Conservation (phyloP, 1,140 invertebrate genomes). For the Hyles vespertilio region DNA sequence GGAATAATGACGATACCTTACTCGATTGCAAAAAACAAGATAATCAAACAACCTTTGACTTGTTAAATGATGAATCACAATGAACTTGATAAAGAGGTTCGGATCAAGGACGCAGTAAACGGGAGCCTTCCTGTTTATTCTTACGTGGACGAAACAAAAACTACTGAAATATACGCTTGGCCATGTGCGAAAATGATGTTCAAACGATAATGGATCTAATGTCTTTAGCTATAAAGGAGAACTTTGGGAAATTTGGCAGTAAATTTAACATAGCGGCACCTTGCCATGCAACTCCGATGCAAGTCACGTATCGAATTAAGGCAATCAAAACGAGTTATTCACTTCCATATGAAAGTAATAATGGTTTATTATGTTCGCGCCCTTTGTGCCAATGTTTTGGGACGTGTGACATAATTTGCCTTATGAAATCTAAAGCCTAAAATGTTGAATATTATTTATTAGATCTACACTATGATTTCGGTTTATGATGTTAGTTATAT, state of each 20-base stretch:
- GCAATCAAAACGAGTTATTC: slow-evolving; percentile 51
- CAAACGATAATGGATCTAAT: slow-evolving; percentile 25
- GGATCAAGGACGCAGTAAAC: slow-evolving; percentile 54
- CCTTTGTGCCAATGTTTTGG: slow-evolving; percentile 10
- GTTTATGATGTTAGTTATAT: no score
- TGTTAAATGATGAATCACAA: slow-evolving; percentile 15
- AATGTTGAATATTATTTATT: not conserved
- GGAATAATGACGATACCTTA: not conserved
- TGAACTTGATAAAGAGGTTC: slow-evolving; percentile 34
- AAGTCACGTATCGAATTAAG: slow-evolving; percentile 57
- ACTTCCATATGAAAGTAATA: slow-evolving; percentile 38
- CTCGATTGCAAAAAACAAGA: not conserved
- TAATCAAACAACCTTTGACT: slow-evolving; percentile 9
- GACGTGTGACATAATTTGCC: not conserved
- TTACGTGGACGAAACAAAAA: slow-evolving; percentile 46
- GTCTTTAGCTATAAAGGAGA: slow-evolving; percentile 17
- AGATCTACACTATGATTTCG: no score
- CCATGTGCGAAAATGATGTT: slow-evolving; percentile 17
- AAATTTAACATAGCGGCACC: slow-evolving; percentile 28
- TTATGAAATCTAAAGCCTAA: not conserved
- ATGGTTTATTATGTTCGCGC: slow-evolving; percentile 21
- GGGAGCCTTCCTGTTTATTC: slow-evolving; percentile 62
- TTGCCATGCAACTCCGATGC: slow-evolving; percentile 43
- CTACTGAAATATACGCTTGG: slow-evolving; percentile 16
- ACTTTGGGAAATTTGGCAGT: not conserved